phyloP scores from a whole-genome alignment of 2,797 vertebrate genomes.

The Pseudochirops corinnae region DNA sequence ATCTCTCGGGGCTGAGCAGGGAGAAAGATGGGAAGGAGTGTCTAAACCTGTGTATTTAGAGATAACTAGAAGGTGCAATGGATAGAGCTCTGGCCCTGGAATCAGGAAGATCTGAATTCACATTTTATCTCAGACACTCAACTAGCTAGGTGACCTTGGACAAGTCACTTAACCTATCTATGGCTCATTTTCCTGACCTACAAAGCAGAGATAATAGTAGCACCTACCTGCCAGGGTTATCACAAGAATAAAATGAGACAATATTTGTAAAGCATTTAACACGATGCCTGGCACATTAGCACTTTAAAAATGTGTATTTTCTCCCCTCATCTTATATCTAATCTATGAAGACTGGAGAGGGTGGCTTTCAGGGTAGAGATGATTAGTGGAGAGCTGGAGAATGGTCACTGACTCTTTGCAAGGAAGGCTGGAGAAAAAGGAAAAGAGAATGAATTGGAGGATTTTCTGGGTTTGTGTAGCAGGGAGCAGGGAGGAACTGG shows the following conservation, averaged over 20 bases:
- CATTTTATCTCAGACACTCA: neutral
- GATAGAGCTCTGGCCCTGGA: neutral
- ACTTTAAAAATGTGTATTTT: neutral
- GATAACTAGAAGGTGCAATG: neutral
- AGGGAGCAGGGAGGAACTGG: neutral
- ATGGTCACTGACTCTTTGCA: neutral
- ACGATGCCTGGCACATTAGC: neutral
- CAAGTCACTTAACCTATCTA: neutral
- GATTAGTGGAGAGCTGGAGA: neutral
- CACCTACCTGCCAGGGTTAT: neutral
- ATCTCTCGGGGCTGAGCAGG: neutral
- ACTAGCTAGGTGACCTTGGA: neutral
- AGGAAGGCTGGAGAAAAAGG: neutral
- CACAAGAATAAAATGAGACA: neutral
- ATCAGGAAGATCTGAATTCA: neutral
- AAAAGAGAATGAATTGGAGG: slow-evolving; percentile 4
- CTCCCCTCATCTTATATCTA: neutral
- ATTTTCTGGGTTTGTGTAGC: slow-evolving; percentile 29
- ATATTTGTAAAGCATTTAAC: neutral
- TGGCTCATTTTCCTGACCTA: neutral
- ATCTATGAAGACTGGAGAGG: neutral
- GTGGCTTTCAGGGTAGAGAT: neutral
- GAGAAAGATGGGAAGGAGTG: neutral
- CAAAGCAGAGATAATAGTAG: neutral
- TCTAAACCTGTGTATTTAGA: neutral